These are phyloP conservation scores for Pseudochirops corinnae DNA, from an alignment of 2,797 vertebrate genomes.

Conservation along the genomic window DNA sequence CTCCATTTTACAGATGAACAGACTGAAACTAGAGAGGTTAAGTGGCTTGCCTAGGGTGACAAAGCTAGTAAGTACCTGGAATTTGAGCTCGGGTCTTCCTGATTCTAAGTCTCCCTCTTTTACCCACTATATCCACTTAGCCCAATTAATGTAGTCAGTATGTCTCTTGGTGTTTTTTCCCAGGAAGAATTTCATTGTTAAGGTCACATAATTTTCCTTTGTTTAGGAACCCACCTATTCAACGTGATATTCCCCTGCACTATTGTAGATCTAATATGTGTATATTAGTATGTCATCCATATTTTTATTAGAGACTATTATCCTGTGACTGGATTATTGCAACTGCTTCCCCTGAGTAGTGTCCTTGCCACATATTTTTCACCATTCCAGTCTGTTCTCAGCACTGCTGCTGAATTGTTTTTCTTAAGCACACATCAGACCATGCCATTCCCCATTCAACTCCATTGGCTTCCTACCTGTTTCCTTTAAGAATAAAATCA, in stretches of 20 bases:
- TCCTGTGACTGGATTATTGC: not conserved
- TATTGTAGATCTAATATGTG: not conserved
- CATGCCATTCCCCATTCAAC: not conserved
- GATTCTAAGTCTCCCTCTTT: not conserved
- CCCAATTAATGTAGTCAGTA: not conserved
- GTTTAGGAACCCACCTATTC: not conserved
- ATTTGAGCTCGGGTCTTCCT: not conserved
- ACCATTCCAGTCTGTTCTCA: not conserved
- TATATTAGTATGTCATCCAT: not conserved
- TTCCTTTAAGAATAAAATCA: not conserved
- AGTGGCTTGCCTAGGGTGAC: not conserved
- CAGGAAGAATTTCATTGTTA: not conserved
- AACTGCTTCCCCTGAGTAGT: not conserved
- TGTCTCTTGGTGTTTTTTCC: not conserved
- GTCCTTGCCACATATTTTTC: not conserved
- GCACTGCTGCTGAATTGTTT: not conserved
- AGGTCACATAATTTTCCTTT: conserved; percentile 23
- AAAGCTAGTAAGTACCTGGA: not conserved
- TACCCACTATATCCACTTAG: not conserved
- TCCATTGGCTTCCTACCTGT: not conserved
- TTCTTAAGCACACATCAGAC: not conserved
- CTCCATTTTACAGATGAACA: too few species aligned
- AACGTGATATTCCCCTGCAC: not conserved
- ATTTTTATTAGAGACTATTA: not conserved
- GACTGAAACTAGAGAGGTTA: not conserved